Conservation (phyloP, 1,140 invertebrate genomes). For the Drosophila ficusphila region DNA sequence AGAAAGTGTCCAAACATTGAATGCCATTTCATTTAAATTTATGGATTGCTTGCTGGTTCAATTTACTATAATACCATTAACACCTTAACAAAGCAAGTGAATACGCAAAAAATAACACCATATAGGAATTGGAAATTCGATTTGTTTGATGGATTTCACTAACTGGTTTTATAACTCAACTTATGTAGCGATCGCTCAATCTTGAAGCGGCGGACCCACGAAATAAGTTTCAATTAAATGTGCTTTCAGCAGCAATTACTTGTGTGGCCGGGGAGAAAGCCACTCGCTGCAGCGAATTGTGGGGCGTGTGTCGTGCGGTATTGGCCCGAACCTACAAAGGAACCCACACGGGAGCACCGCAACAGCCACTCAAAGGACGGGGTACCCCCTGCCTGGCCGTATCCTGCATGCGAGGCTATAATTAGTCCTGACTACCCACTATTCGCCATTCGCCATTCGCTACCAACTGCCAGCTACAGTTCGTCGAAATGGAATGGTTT, state of each 20-base stretch:
- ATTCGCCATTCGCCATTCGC: no score
- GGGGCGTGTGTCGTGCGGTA: slow-evolving; percentile 1
- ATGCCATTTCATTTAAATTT: neutral
- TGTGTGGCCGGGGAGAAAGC: neutral
- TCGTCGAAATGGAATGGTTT: no score
- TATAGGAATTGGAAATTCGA: neutral
- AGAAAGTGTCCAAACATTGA: neutral
- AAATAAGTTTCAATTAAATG: slow-evolving; percentile 20
- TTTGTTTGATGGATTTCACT: no score
- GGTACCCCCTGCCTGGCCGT: neutral
- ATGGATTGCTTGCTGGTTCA: neutral
- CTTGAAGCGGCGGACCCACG: neutral
- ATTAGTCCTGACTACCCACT: slow-evolving; percentile 21
- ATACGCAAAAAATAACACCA: no score
- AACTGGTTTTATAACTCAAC: neutral
- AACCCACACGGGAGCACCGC: slow-evolving; percentile 1
- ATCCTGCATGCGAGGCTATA: slow-evolving; percentile 8
- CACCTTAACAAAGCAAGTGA: no score
- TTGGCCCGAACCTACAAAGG: slow-evolving; percentile 19
- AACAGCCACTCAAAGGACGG: slow-evolving; percentile 18
- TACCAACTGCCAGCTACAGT: no score
- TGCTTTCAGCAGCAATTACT: slow-evolving; percentile 22
- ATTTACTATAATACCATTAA: no score
- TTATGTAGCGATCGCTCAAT: neutral
- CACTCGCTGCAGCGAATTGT: neutral